These are phyloP conservation scores for Drosophila prolongata DNA, from an alignment of 2,888 invertebrate genomes.

Conservation along the genomic window DNA sequence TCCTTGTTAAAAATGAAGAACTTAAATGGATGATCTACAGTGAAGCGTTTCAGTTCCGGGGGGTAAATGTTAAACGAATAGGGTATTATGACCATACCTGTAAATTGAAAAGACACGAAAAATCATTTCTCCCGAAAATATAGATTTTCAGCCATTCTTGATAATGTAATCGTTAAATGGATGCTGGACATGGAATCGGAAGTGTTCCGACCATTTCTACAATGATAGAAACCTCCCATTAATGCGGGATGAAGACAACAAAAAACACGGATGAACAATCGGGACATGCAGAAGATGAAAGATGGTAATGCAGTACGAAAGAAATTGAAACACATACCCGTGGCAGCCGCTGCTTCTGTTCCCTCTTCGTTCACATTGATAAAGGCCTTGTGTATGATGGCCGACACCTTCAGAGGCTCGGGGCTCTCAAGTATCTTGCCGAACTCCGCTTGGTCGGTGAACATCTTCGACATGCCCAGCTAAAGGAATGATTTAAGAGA, in stretches of 20 bases:
- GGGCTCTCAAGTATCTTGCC: conserved; percentile 86
- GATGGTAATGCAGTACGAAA: not conserved
- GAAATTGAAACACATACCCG: conserved; percentile 80
- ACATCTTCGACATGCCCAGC: conserved; percentile 90
- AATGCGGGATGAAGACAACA: conserved; percentile 46
- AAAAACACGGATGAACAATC: conserved; percentile 38
- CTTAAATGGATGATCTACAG: conserved; percentile 51
- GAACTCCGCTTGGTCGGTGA: conserved; percentile 86
- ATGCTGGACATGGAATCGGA: no score
- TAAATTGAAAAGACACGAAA: conserved; percentile 1
- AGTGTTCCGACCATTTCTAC: no score
- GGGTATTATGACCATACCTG: conserved; percentile 13
- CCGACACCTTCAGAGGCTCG: conserved; percentile 86
- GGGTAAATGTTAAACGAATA: not conserved
- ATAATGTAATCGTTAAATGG: no score
- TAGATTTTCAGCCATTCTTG: no score
- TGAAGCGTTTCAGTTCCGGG: conserved; percentile 40
- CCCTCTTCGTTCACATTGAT: conserved; percentile 95
- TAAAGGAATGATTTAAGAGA: conserved; percentile 68
- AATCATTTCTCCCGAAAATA: no score
- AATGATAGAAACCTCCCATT: no score
- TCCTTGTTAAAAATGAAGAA: conserved; percentile 42
- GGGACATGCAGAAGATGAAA: conserved; percentile 23
- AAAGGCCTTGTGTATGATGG: conserved; percentile 93
- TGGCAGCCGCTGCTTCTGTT: conserved; percentile 94